These are phyloP conservation scores for Acronicta alni DNA, from an alignment of 2,888 invertebrate genomes.

Conservation along the genomic window DNA sequence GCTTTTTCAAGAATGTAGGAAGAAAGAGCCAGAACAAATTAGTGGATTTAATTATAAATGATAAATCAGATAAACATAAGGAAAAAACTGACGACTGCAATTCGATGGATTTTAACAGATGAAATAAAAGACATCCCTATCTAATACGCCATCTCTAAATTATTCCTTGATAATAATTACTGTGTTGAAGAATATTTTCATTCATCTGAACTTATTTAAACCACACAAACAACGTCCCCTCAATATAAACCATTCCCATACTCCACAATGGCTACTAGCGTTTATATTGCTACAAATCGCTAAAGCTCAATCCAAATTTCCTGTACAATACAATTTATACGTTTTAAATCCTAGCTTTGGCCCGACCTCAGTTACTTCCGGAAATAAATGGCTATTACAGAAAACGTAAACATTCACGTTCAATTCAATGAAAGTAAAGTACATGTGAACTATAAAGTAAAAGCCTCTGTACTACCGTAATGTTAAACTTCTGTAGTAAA, in stretches of 20 bases:
- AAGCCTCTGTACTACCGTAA: constrained; percentile 27
- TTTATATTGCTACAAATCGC: constrained; percentile 13
- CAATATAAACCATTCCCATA: constrained; percentile 18
- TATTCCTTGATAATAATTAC: too few species aligned
- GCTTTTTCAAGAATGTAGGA: too few species aligned
- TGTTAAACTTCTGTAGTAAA: constrained; percentile 32
- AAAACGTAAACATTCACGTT: constrained; percentile 42
- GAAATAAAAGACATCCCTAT: too few species aligned
- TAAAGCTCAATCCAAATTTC: constrained; percentile 30
- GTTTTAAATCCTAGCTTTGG: constrained; percentile 18
- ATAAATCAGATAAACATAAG: too few species aligned
- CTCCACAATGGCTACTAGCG: constrained; percentile 21
- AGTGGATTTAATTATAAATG: too few species aligned
- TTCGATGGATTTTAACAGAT: too few species aligned
- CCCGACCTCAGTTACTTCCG: constrained; percentile 31
- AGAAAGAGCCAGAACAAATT: too few species aligned
- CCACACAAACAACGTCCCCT: too few species aligned
- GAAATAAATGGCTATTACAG: constrained; percentile 27
- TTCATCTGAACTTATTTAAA: too few species aligned
- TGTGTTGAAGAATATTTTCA: too few species aligned
- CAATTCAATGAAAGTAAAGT: constrained; percentile 47
- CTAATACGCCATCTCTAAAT: too few species aligned
- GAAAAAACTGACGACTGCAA: too few species aligned
- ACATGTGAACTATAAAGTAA: constrained; percentile 23
- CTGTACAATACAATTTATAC: constrained; percentile 26